phyloP scores from a whole-genome alignment of 92 coral and sea anemone genomes.

The Muricea muricata region DNA sequence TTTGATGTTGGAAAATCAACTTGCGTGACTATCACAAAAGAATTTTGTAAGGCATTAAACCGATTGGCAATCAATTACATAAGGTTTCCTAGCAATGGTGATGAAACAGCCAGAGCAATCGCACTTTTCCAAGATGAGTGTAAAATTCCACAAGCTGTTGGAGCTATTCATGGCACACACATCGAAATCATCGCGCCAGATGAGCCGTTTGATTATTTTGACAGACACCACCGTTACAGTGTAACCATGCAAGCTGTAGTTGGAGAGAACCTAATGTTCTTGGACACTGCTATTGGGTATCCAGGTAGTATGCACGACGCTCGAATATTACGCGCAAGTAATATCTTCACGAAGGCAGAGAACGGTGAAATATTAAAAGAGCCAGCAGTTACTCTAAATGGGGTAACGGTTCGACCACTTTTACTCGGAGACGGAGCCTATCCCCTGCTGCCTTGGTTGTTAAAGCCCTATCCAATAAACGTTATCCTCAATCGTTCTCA shows the following conservation, averaged over 20 bases:
- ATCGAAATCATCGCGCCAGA: not conserved
- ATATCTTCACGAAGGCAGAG: slow-evolving; percentile 17
- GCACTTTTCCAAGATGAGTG: too few species aligned
- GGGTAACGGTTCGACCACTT: too few species aligned
- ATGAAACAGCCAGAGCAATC: too few species aligned
- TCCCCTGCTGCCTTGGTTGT: slow-evolving; percentile 35
- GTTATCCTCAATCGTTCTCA: not conserved
- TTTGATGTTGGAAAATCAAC: too few species aligned
- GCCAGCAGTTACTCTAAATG: not conserved
- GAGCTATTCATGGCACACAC: not conserved
- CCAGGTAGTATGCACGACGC: slow-evolving; percentile 62
- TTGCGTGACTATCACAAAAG: not conserved
- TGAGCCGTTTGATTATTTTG: not conserved
- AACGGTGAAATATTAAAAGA: not conserved
- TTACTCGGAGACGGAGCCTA: too few species aligned
- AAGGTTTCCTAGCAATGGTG: too few species aligned
- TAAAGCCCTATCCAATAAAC: not conserved
- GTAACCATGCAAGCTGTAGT: not conserved
- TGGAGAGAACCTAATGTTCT: not conserved
- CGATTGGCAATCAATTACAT: too few species aligned
- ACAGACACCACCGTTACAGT: not conserved
- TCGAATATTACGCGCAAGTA: not conserved
- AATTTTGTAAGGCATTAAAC: slow-evolving; percentile 33
- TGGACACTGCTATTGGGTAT: not conserved
- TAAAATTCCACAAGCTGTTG: slow-evolving; percentile 25